phyloP scores from a whole-genome alignment of 2,113 vertebrate species.

The Bubalus kerabau region DNA sequence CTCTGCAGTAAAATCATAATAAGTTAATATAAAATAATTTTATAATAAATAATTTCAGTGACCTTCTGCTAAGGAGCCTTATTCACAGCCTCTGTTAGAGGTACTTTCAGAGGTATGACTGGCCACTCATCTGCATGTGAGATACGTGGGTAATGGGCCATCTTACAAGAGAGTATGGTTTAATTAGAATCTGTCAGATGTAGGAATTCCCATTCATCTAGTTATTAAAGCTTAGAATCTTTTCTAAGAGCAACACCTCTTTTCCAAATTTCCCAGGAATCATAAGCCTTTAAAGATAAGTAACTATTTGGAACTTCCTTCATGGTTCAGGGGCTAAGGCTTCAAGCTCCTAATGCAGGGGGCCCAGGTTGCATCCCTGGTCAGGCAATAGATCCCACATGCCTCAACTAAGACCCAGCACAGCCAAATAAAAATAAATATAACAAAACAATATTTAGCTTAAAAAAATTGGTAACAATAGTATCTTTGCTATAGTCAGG shows the following conservation, averaged over 20 bases:
- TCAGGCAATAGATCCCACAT: not conserved
- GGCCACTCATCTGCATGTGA: not conserved
- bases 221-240: not conserved
- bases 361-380: not conserved
- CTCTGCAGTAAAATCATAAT: not conserved
- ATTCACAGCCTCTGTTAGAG: not conserved
- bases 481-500: not conserved
- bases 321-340: not conserved
- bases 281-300: slow-evolving; percentile 5
- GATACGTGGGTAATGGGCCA: not conserved
- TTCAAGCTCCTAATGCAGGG: not conserved
- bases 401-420: not conserved
- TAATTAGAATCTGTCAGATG: not conserved
- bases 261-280: not conserved
- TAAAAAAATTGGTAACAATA: not conserved
- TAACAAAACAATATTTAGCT: not conserved
- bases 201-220: not conserved
- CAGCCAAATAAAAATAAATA: not conserved
- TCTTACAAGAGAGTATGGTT: not conserved
- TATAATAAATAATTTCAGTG: not conserved
- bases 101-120: not conserved
- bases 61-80: not conserved
- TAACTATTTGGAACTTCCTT: not conserved
- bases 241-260: not conserved
- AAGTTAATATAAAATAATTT: not conserved